These are phyloP conservation scores for Procavia capensis DNA, from an alignment of 2,113 vertebrate species.

Conservation along the genomic window DNA sequence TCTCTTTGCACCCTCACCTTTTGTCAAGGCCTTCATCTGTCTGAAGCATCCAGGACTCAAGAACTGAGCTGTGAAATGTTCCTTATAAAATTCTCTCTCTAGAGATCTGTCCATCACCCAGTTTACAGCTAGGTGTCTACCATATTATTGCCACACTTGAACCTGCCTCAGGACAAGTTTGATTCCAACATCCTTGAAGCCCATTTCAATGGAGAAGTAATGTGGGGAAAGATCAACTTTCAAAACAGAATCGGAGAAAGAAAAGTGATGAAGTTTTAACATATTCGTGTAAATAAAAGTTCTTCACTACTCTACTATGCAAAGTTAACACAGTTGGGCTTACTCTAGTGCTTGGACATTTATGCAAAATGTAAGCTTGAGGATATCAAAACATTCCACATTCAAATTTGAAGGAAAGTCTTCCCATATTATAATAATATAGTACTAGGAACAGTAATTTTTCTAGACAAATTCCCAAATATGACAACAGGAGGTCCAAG, in stretches of 20 bases:
- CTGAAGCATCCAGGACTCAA: neutral
- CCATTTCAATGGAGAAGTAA: neutral
- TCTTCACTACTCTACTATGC: neutral
- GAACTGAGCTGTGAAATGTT: no score
- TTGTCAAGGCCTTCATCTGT: rapidly evolving
- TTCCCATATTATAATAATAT: neutral
- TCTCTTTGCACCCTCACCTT: neutral
- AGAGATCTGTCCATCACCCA: neutral
- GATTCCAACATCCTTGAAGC: neutral
- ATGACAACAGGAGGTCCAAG: neutral
- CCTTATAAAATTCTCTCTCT: neutral
- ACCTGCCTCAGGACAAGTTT: neutral
- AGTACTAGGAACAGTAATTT: neutral
- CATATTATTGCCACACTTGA: neutral
- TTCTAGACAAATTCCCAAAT: neutral
- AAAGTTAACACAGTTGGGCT: neutral
- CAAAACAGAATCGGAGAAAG: neutral
- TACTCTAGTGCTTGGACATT: neutral
- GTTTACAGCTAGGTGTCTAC: neutral
- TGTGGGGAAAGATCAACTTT: neutral
- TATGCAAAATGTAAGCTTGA: neutral
- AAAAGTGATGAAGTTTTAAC: neutral
- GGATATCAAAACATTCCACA: neutral
- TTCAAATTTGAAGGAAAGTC: neutral
- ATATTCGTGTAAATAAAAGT: neutral